These are phyloP conservation scores for Julus scandinavius DNA, from an alignment of 2,888 invertebrate genomes.

Conservation along the genomic window DNA sequence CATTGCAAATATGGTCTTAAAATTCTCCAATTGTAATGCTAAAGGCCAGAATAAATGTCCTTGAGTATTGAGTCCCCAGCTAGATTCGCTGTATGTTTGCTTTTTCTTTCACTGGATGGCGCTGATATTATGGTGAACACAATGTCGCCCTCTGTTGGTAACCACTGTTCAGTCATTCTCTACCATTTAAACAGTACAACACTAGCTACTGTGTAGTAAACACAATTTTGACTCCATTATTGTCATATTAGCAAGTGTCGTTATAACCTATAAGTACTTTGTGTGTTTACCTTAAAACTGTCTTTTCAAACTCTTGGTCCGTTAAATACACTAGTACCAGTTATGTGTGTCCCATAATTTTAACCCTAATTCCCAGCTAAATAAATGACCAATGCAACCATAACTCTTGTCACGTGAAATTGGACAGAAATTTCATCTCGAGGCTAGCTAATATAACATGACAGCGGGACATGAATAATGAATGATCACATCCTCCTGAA, in stretches of 20 bases:
- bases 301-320: not conserved
- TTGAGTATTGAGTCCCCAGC: not conserved
- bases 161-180: not conserved
- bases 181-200: too few relatives aligned
- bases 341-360: not conserved
- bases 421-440: not conserved
- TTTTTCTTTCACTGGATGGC: not conserved
- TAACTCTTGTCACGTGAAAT: not conserved
- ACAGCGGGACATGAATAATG: slow-evolving; percentile 29
- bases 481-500: slow-evolving; percentile 19
- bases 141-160: too few relatives aligned
- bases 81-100: not conserved
- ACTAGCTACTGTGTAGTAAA: too few relatives aligned
- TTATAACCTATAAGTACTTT: too few relatives aligned
- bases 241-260: too few relatives aligned
- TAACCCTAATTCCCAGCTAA: not conserved
- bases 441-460: not conserved
- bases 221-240: too few relatives aligned
- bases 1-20: not conserved
- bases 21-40: not conserved
- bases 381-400: not conserved
- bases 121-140: not conserved
- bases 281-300: not conserved
- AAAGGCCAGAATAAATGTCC: not conserved
- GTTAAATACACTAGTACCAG: not conserved